Base-by-base conservation (phyloP, 2,888 invertebrate genomes). In the Megamerina dolium region DNA sequence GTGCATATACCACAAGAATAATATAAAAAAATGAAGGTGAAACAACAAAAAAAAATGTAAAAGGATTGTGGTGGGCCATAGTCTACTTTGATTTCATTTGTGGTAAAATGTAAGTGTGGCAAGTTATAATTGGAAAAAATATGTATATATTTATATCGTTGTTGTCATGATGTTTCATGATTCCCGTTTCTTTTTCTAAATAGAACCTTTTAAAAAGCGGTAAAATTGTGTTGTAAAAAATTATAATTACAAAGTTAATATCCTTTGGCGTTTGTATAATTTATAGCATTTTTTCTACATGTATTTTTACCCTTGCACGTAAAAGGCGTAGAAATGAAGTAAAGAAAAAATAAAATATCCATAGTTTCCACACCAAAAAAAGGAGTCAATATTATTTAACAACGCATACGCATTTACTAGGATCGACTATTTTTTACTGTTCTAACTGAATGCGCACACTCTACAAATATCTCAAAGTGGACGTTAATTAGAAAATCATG, bases 221-320 rank as follows among this genome's bases (percentile, higher is more conserved):
- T 49, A 48, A 58, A 56, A 58, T 53, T 52, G 54, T 52, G 63
- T 54, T 58, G 56, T 55, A 55, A 56, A 56, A 50, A 54, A 51
- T 50, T 57, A 53, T 64, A 64, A 64, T 64, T 64, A 64, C 59
- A 64, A 63, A 63, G 58, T 61, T 63, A 63, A 63, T 63, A 56
- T 58, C 51, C 60, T 61, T 53, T 61, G 34, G 60, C 45, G 45
- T 50, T 41, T 43, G 53, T 54, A 59, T 59, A 61, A 59, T 41
- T 41, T 31, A 14, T n/a, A n/a, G n/a, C n/a, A n/a, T 31, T 31
- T 31, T 10, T 14, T 31, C 16, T 31, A 9, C 23, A 23, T 30
- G 5, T 30, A 6, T n/a, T 30, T 31, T n/a, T 31, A 14, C 14
- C 9, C 5, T 14, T 27, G 5, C 5, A n/a, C 13, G 27, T 5